A percentile compares a stretch with the other conserved stretches of the same genome.
phyloP scores from a whole-genome alignment of 2,888 invertebrate genomes.

The Ichneumon xanthorius region DNA sequence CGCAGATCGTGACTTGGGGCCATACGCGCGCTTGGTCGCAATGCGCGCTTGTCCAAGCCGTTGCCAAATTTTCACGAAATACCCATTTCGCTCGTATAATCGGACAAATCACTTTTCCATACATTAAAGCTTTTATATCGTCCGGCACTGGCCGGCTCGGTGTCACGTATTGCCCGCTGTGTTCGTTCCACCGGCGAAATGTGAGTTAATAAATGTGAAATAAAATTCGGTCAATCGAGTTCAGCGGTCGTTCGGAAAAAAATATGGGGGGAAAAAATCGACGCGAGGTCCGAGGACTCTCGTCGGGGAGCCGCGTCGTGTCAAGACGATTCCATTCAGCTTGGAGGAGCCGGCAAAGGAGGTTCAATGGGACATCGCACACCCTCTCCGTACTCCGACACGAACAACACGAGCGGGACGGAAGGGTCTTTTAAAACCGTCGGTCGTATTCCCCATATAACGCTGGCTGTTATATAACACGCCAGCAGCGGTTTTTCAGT shows the following conservation, averaged over 20 bases:
- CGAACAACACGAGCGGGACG: slow-evolving; percentile 3
- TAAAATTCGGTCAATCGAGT: slow-evolving; percentile 20
- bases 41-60: slow-evolving; percentile 6
- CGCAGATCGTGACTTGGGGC: background rate
- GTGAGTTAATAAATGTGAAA: background rate
- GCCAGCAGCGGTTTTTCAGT: slow-evolving; percentile 3
- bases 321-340: background rate
- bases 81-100: slow-evolving; percentile 33
- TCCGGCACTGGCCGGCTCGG: background rate
- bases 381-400: background rate
- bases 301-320: background rate
- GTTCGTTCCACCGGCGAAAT: background rate
- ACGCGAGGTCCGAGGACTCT: background rate
- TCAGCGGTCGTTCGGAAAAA: background rate
- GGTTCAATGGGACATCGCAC: background rate
- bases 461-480: background rate
- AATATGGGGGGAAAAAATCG: background rate
- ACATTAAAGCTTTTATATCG: slow-evolving; percentile 31
- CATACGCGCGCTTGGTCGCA: background rate
- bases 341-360: background rate
- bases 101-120: slow-evolving; percentile 40
- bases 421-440: background rate
- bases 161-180: background rate
- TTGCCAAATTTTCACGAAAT: slow-evolving; percentile 60
- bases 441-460: background rate